Evolutionary conservation across 2,113 vertebrate genomes (phyloP), one percentile per base, ranked within the genome.

Genomic region (Eretmodus cyanostictus): DNA sequence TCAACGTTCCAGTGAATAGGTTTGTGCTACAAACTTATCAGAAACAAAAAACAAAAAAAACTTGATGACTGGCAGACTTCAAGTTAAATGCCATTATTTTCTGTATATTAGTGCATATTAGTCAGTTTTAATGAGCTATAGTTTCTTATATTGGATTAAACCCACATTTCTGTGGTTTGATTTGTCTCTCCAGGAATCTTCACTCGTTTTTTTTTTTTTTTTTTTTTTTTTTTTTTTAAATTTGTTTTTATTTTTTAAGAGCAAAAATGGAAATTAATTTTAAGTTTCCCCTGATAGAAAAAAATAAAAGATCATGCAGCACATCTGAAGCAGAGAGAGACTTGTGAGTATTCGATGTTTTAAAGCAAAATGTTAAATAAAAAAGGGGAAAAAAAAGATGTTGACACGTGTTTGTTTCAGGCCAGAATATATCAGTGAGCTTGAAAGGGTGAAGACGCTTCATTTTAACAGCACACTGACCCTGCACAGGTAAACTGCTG

Each of bases 391-490:
- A 19, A 22, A 24, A 29, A 47, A 47, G 40, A 73, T 47, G 40
- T 27, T 73, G 40, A 10, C 40, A 17, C 6, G 4, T 17, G 8
- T 27, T 29, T 47, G 19, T 87, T 82, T n/a, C 87, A 97, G 96
- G 78, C 90, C 92, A 83, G 95, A 93, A 79, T 96, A 91, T 86
- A 87, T 95, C 55, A 86, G 13, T 54, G 95, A 94, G 76, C 89
- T 97, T 59, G 96, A 97, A 85, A 85, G 85, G 63, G 87, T 93
- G 73, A 96, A 96, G 92, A 87, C 89, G 0, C 40, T 82, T 80
- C 55, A 95, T 87, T 97, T 95, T 86, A 97, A 95, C 95, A 94
- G 93, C 83, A 96, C 92, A 4, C 36, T 97, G 83, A 57, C 93
- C 7, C 86, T 97, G n/a, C 96, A 96, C 91, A 96, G 96, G 96